Conservation (phyloP, 2,113 vertebrate genomes). For the Ploceus nigricollis region DNA sequence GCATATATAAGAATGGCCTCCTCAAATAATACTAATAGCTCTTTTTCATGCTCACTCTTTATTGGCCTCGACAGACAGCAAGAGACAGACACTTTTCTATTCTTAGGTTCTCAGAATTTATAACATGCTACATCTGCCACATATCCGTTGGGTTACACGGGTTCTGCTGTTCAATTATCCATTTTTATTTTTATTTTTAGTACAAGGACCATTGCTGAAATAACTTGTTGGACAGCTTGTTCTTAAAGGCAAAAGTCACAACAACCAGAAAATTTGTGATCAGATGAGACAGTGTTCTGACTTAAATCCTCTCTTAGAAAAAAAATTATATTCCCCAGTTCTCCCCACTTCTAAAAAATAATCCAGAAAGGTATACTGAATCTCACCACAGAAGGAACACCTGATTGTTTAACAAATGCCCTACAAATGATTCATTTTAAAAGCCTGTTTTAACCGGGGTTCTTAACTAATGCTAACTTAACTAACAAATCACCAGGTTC, state of each 20-base stretch:
- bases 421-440: background rate
- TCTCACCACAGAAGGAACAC: background rate
- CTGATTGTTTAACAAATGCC: background rate
- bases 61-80: background rate
- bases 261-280: background rate
- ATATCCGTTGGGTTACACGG: constrained; percentile 17
- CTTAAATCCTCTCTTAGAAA: background rate
- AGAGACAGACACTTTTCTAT: constrained; percentile 13
- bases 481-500: background rate
- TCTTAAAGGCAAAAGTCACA: background rate
- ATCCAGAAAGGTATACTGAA: background rate
- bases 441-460: background rate
- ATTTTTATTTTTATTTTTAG: constrained; percentile 40
- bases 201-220: background rate
- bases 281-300: background rate
- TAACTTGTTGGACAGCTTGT: background rate
- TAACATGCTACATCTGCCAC: constrained; percentile 56
- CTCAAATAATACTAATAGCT: constrained; percentile 1
- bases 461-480: background rate
- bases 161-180: background rate
- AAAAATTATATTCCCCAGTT: background rate
- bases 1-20: background rate
- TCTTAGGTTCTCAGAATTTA: constrained; percentile 47
- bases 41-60: constrained; percentile 10
- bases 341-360: background rate